Evolutionary conservation across 2,888 invertebrate genomes (phyloP), one percentile per base, ranked within the genome.

Genomic region (Lycophotia porphyrea): DNA sequence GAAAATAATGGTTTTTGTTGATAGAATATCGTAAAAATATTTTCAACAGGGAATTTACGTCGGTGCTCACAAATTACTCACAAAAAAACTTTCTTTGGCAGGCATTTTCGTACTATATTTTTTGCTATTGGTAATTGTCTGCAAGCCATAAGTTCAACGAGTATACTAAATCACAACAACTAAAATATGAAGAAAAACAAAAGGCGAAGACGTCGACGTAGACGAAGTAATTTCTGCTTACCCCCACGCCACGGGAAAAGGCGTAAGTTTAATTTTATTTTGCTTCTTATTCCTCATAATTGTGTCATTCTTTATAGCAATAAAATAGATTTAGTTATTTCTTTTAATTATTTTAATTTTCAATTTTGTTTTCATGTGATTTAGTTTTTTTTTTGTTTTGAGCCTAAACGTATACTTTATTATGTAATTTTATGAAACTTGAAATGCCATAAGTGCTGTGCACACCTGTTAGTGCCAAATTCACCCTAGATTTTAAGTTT

Each of bases 21-120:
- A 4, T 24, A 15, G 18, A 77, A 58, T 58, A 24, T 66, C 31
- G 65, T n/a, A 77, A 66, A 60, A 34, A 60, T 21, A 60, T 60
- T 58, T 58, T 58, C 52, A 39, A 34, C 24, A 27, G 4, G 4
- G 52, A n/a, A 58, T 60, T 15, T 68, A 1, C 15, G 44, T 31
- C 2, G 27, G 9, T 36, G n/a, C 13, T 18, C 44, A 58, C 24
- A 58, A 58, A 13, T 52, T n/a, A 52, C n/a, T n/a, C 13, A 3
- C 52, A n/a, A 52, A 52, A 34, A 69, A 36, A 68, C 34, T 34
- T 9, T 9, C 31, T 21, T 70, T 24, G 27, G 36, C 11, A 11
- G 36, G 11, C 24, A 44, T 34, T 63, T 42, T 21, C 18, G 31
- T 24, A 8, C 18, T 5, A 11, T 24, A 5, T 36, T 36, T 68